phyloP scores from a whole-genome alignment of 2,113 vertebrate genomes.

The Tragelaphus scriptus region DNA sequence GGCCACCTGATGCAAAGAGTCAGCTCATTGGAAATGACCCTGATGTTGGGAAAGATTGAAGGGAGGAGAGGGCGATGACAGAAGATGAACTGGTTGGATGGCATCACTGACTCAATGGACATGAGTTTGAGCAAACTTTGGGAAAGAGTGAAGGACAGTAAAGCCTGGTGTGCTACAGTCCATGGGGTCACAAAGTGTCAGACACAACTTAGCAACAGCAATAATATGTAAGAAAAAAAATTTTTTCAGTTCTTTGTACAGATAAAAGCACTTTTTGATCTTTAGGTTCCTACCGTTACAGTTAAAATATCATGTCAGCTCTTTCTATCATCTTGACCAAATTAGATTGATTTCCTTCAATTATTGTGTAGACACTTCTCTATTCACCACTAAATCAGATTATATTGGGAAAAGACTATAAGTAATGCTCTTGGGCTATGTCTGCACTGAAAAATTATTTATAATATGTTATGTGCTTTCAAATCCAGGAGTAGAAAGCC shows the following conservation, averaged over 20 bases:
- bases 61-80: background rate
- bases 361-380: background rate
- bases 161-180: background rate
- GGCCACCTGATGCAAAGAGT: background rate
- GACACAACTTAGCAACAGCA: background rate
- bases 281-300: background rate
- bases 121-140: background rate
- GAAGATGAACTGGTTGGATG: background rate
- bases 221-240: background rate
- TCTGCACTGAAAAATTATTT: background rate
- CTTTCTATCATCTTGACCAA: background rate
- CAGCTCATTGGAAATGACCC: background rate
- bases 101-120: background rate
- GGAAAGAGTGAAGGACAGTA: background rate
- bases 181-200: background rate
- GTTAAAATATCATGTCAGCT: background rate
- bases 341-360: background rate
- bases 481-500: background rate
- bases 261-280: background rate
- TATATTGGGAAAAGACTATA: background rate
- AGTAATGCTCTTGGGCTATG: background rate
- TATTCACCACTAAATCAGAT: background rate
- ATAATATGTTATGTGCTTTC: background rate
- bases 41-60: background rate
- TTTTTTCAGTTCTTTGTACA: background rate